A percentile compares a stretch with the other conserved stretches of the same genome.
phyloP scores from a whole-genome alignment of 2,797 vertebrate species.

The Coendou prehensilis region DNA sequence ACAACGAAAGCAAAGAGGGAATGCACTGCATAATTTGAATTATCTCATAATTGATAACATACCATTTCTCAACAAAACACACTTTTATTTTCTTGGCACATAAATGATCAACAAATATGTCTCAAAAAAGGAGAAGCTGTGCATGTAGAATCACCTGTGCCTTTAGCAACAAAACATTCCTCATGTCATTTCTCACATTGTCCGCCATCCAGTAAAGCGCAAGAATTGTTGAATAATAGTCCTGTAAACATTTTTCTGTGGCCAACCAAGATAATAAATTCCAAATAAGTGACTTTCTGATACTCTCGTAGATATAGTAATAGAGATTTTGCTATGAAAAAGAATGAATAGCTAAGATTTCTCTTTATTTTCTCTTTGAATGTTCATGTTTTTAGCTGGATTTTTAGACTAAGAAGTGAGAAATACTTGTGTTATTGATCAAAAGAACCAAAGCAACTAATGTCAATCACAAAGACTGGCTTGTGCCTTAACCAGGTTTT shows the following conservation, averaged over 20 bases:
- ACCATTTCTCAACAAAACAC: neutral
- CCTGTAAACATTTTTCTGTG: neutral
- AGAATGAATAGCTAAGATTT: neutral
- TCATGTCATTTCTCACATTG: neutral
- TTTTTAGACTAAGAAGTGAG: constrained; percentile 19
- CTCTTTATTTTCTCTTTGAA: neutral
- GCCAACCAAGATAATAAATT: neutral
- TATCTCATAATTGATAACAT: neutral
- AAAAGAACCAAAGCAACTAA: constrained; percentile 27
- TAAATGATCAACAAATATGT: neutral
- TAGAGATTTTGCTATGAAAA: neutral
- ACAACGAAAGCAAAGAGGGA: constrained; percentile 7
- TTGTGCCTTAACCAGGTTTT: neutral
- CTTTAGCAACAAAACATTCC: neutral
- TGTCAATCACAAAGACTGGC: neutral
- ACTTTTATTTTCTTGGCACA: neutral
- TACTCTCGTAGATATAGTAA: neutral
- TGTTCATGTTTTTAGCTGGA: neutral
- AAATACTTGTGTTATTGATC: neutral
- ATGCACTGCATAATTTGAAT: neutral
- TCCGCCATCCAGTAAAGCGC: neutral
- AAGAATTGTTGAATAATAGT: neutral
- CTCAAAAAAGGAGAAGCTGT: neutral
- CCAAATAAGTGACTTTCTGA: neutral
- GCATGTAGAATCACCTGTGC: neutral